Conservation (phyloP, 2,888 invertebrate species). For the Ectemnius cavifrons region DNA sequence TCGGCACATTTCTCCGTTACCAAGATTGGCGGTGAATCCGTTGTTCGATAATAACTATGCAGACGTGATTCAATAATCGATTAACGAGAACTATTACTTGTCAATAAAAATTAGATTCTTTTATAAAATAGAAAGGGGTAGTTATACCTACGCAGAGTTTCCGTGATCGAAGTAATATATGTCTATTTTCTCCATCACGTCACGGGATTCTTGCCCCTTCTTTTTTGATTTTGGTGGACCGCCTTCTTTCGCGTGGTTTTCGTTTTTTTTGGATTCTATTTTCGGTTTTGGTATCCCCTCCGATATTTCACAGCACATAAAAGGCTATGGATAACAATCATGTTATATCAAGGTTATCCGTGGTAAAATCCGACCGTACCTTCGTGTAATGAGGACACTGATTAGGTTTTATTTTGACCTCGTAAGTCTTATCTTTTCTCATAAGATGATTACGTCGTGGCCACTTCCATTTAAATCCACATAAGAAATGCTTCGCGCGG, state of each 20-base stretch:
- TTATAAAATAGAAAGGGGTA: background rate
- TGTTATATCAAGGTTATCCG: background rate
- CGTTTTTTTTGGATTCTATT: slow-evolving; percentile 10
- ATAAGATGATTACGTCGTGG: slow-evolving; percentile 49
- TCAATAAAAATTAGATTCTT: slow-evolving; percentile 1
- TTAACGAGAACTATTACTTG: background rate
- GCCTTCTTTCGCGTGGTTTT: slow-evolving; percentile 12
- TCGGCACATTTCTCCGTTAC: slow-evolving; percentile 81
- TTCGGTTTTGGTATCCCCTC: slow-evolving; percentile 59
- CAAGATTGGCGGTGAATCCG: slow-evolving; percentile 82
- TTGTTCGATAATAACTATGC: slow-evolving; percentile 81
- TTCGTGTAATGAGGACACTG: slow-evolving; percentile 60
- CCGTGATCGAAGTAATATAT: slow-evolving; percentile 86
- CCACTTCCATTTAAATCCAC: slow-evolving; percentile 64
- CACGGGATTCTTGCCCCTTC: slow-evolving; percentile 17
- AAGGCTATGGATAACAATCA: slow-evolving; percentile 45
- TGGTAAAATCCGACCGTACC: slow-evolving; percentile 31
- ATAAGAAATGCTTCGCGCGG: slow-evolving; percentile 37
- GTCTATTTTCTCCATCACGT: slow-evolving; percentile 79
- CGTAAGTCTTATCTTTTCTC: slow-evolving; percentile 60
- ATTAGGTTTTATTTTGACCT: slow-evolving; percentile 61
- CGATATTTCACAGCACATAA: slow-evolving; percentile 50
- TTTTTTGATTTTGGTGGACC: slow-evolving; percentile 11
- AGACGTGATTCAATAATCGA: slow-evolving; percentile 10
- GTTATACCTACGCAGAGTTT: slow-evolving; percentile 79